Conservation (phyloP, 2,888 invertebrate genomes). For the Platycheirus albimanus region DNA sequence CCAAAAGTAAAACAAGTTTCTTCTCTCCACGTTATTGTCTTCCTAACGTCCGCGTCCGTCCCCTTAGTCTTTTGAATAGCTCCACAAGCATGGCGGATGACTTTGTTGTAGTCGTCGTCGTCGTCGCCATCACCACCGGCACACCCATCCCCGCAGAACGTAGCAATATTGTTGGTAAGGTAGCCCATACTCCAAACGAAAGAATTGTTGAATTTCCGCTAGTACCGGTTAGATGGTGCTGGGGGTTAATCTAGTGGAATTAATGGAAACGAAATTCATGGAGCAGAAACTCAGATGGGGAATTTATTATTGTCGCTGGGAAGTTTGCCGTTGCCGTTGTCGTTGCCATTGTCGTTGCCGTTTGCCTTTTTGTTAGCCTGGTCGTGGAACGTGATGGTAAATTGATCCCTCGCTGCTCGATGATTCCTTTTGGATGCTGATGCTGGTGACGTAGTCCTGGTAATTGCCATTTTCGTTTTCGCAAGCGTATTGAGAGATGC, state of each 20-base stretch:
- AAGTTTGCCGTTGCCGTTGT: constrained; percentile 51
- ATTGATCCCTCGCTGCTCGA: constrained; percentile 30
- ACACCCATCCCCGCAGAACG: constrained; percentile 25
- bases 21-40: constrained; percentile 22
- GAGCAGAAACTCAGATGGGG: constrained; percentile 80
- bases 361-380: constrained; percentile 55
- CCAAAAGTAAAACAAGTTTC: constrained; percentile 60
- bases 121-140: constrained; percentile 30
- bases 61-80: constrained; percentile 11
- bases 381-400: constrained; percentile 36
- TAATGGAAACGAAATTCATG: constrained; percentile 83
- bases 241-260: constrained; percentile 83
- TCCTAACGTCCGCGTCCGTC: too few relatives aligned
- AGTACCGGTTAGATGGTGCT: constrained; percentile 81
- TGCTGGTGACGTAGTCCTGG: constrained; percentile 66
- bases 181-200: constrained; percentile 61
- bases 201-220: constrained; percentile 75
- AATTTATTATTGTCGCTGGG: constrained; percentile 67
- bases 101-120: constrained; percentile 46
- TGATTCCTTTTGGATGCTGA: neutral
- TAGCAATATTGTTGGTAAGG: constrained; percentile 15
- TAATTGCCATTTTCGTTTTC: constrained; percentile 66
- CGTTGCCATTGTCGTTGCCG: too few relatives aligned
- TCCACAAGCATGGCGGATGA: constrained; percentile 54
- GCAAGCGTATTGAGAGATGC: constrained; percentile 49